These are phyloP conservation scores for Dryadula phaetusa DNA, from an alignment of 2,888 invertebrate genomes.

Conservation along the genomic window DNA sequence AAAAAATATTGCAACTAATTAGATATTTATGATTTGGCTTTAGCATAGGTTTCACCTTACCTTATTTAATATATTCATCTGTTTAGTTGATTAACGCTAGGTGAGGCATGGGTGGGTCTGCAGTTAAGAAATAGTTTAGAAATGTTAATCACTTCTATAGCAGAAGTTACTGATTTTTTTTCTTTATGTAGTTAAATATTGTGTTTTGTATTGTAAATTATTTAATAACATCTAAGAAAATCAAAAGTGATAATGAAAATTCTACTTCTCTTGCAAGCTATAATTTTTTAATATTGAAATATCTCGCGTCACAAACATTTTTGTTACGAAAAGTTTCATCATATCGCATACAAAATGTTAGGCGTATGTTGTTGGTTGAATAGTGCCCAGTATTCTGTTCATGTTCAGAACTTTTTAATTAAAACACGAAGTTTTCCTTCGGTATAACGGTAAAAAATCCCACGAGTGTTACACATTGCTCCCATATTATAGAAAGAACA, in stretches of 20 bases:
- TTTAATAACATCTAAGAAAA: background rate
- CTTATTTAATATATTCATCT: background rate
- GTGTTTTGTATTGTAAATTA: background rate
- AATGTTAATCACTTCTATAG: background rate
- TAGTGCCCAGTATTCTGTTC: background rate
- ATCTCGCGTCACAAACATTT: constrained; percentile 6
- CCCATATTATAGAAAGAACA: background rate
- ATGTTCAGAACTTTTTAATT: constrained; percentile 12
- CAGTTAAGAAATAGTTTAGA: background rate
- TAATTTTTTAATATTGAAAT: constrained; percentile 7
- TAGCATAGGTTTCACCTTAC: too few relatives aligned
- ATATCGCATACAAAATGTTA: background rate
- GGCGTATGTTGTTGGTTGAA: background rate
- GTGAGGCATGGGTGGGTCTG: background rate
- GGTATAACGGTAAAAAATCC: background rate
- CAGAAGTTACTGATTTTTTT: background rate
- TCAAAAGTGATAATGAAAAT: background rate
- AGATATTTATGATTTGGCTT: too few relatives aligned
- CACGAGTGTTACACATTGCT: background rate
- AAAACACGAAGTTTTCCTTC: background rate
- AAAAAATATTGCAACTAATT: too few relatives aligned
- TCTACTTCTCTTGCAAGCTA: background rate
- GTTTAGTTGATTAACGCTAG: background rate
- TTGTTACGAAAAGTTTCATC: constrained; percentile 16
- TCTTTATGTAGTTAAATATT: background rate